Evolutionary conservation across 2,888 invertebrate genomes (phyloP), one percentile per base, ranked within the genome.

Genomic region (Conistra vaccinii): DNA sequence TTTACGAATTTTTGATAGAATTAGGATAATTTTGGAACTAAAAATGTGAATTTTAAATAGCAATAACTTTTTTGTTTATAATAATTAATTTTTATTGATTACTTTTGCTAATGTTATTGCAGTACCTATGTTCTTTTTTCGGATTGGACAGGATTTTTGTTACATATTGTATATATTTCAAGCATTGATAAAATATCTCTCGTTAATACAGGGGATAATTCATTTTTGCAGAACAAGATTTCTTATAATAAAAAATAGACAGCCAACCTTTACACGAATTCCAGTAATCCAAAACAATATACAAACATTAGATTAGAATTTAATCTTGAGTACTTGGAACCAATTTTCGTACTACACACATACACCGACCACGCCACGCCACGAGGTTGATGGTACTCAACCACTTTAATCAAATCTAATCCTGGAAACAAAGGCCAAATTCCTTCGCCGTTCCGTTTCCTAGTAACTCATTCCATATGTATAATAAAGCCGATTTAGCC

Each of bases 401-500:
- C 78, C 76, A 69, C 84, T 85, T 74, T 85, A 89, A 88, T 90
- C 89, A 89, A 89, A 85, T 85, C 81, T 76, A 73, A 65, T 62
- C 75, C 78, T 79, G 79, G 83, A 83, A 83, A 90, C 91, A 92
- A 91, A 90, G 87, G 81, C 85, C 78, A 80, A 87, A 88, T 89
- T 87, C 89, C 89, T 84, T 85, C 72, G 77, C 74, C 65, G 69
- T 76, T 74, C 79, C 69, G 83, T 83, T 87, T 85, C 88, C 81
- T 82, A 80, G 84, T 89, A 90, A 90, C 88, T 86, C 87, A 78
- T 85, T 85, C 72, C 75, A 81, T 87, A 83, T 85, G 84, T 88
- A 80, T 89, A 90, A 88, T 91, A 90, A 89, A 88, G 85, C 90
- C 78, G 85, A 83, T 89, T 90, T 87, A 87, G 85, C 88, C 74